Conservation (phyloP, 2,113 vertebrate genomes). For the Lepus americanus region DNA sequence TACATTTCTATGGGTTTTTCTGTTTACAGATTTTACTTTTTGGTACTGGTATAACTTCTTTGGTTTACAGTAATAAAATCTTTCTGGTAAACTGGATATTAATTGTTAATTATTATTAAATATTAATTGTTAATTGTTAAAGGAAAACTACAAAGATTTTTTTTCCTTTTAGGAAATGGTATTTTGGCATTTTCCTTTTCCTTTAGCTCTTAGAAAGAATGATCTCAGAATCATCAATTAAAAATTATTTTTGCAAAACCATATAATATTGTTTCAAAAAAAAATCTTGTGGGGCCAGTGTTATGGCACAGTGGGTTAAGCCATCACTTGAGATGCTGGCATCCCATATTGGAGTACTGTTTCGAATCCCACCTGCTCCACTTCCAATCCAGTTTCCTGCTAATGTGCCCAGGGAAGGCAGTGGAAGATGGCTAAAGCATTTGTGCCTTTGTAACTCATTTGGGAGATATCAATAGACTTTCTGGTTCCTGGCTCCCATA, state of each 20-base stretch:
- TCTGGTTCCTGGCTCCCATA: too few species aligned
- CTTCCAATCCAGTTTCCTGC: too few species aligned
- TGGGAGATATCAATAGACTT: too few species aligned
- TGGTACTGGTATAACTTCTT: slow-evolving; percentile 15
- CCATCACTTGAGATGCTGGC: too few species aligned
- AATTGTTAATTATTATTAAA: background rate
- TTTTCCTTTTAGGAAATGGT: background rate
- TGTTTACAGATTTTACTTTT: background rate
- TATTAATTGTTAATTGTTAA: background rate
- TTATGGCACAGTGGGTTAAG: too few species aligned
- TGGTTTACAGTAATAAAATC: background rate
- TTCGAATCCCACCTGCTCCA: too few species aligned
- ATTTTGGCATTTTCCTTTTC: background rate
- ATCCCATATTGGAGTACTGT: too few species aligned
- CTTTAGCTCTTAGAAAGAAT: background rate
- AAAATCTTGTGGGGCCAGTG: background rate
- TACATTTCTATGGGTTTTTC: background rate
- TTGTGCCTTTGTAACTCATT: too few species aligned
- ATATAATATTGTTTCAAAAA: background rate
- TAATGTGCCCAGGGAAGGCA: too few species aligned
- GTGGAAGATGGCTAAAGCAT: too few species aligned
- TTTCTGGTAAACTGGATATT: background rate
- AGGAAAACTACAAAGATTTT: background rate
- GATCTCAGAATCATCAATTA: background rate
- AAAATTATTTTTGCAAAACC: background rate